Base-by-base conservation (phyloP, 2,113 vertebrate genomes). In the Aspidoscelis tigris region DNA sequence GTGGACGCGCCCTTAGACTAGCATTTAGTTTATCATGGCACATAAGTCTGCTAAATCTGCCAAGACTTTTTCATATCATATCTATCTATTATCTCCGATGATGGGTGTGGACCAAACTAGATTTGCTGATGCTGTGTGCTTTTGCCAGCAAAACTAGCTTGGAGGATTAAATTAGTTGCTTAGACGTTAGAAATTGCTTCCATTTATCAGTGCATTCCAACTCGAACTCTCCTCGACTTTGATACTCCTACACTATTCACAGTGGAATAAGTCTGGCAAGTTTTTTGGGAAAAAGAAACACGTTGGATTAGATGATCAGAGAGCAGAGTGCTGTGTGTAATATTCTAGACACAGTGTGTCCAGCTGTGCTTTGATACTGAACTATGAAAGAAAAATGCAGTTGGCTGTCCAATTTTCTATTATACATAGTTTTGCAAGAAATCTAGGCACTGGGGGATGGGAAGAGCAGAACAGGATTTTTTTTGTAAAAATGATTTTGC, bases 361-460 rank as follows among this genome's bases (percentile, higher is more conserved):
- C 84, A 89, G 70, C 50, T 91, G 77, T 87, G 26, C 80, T 89
- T 85, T 82, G 79, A 8, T 5, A 26, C n/a, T 69, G 84, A 79
- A 92, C 53, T 70, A 89, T 73, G 68, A 84, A 61, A 78, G 65
- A 85, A 87, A 72, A 80, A 76, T 53, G 72, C 74, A 20, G 6
- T 91, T 86, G 71, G 78, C 84, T 91, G 75, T 86, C 81, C 65
- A 83, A 88, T 22, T 73, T 76, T 12, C 7, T 11, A 47, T 18
- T 26, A n/a, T 24, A 55, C 1, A 22, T 86, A 88, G 58, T 74
- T 81, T 87, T 92, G 85, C 65, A 88, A 91, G 89, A 91, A 91
- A 18, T 10, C 78, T 47, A 14, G 73, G 85, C 85, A 58, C 53
- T 14, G 22, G 16, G 58, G 24, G 22, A 12, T 16, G 4, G 72